Evolutionary conservation across 2,888 invertebrate species (phyloP).

Genomic region (Scaptomyza parva): DNA sequence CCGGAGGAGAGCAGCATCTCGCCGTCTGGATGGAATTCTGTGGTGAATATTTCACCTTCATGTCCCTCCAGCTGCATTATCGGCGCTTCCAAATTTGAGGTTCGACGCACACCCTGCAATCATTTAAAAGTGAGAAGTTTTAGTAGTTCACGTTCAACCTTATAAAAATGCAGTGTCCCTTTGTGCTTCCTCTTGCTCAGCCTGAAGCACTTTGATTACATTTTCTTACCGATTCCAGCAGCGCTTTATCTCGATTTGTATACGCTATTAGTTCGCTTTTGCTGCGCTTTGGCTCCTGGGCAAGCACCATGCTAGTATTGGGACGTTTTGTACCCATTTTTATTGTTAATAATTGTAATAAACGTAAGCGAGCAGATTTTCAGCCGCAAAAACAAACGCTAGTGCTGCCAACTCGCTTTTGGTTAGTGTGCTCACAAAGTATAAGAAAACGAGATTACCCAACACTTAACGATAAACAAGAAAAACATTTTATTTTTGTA

Average conservation of each 20-base stretch:
- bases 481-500: constrained; percentile 12
- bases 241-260: constrained; percentile 90
- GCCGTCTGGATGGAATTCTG: constrained; percentile 98
- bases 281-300: constrained; percentile 87
- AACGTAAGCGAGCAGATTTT: constrained; percentile 21
- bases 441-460: neutral
- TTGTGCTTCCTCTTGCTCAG: constrained; percentile 42
- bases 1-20: constrained; percentile 97
- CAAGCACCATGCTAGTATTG: constrained; percentile 80
- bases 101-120: constrained; percentile 89
- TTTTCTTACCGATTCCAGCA: constrained; percentile 89
- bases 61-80: constrained; percentile 99
- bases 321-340: constrained; percentile 83
- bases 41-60: constrained; percentile 96
- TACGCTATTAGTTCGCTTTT: constrained; percentile 90
- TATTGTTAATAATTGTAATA: constrained; percentile 33
- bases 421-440: neutral
- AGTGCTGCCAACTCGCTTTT: constrained; percentile 40
- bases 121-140: neutral
- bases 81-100: constrained; percentile 95
- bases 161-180: constrained; percentile 6
- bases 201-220: constrained; percentile 10
- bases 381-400: constrained; percentile 45
- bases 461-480: constrained; percentile 3
- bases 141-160: neutral